These are phyloP conservation scores for Acanthosepion lycidas DNA, from an alignment of 2,888 invertebrate species.

Conservation along the genomic window DNA sequence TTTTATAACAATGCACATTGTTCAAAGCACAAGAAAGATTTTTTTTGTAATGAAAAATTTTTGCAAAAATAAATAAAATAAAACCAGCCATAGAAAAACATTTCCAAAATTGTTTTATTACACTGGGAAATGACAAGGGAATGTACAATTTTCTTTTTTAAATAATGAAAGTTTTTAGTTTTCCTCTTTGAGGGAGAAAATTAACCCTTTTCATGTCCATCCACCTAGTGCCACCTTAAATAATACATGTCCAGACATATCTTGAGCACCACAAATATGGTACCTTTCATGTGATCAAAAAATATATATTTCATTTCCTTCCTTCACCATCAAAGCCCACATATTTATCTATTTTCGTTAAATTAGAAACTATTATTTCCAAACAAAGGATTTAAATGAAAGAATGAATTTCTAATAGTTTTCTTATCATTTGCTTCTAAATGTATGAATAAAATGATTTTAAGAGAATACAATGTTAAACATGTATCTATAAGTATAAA, in stretches of 20 bases:
- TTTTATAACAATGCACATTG: too few species aligned
- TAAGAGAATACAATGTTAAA: too few species aligned
- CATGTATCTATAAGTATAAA: too few species aligned
- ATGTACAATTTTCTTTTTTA: background rate
- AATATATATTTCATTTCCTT: background rate
- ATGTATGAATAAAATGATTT: background rate
- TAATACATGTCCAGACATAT: background rate
- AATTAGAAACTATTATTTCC: background rate
- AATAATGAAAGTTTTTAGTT: background rate
- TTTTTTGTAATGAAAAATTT: background rate
- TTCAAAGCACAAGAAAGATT: too few species aligned
- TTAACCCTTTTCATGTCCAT: background rate
- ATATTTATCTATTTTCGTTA: background rate
- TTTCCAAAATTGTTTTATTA: slow-evolving; percentile 10
- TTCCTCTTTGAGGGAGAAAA: background rate
- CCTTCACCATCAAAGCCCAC: background rate
- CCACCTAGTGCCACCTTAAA: background rate
- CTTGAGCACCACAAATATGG: background rate
- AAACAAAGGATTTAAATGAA: too few species aligned
- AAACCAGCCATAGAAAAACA: background rate
- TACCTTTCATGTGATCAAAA: background rate
- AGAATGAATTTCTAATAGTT: background rate
- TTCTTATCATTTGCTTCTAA: background rate
- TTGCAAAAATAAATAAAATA: too few species aligned
- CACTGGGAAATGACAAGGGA: background rate